A percentile compares a stretch with the other conserved stretches of the same genome.
Evolutionary conservation across 2,113 vertebrate species (phyloP).

Genomic region (Antidorcas marsupialis): DNA sequence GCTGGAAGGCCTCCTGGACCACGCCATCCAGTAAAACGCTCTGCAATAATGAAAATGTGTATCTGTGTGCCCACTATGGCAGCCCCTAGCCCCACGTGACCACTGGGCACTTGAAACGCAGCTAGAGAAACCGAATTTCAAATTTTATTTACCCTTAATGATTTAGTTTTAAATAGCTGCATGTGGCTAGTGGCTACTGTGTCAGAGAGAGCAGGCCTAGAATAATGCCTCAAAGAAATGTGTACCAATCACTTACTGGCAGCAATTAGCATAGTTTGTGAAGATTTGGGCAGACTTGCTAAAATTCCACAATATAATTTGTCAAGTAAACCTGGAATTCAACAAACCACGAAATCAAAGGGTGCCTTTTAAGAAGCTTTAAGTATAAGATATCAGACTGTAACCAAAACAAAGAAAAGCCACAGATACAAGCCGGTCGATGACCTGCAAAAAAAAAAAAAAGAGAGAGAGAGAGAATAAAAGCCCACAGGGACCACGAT

Average conservation of each 20-base stretch:
- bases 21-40: not conserved
- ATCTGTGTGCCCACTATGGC: not conserved
- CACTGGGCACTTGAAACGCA: not conserved
- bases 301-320: not conserved
- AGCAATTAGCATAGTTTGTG: not conserved
- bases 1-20: not conserved
- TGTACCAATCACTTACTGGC: not conserved
- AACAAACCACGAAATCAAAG: conserved; percentile 25
- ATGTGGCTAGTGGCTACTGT: not conserved
- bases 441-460: not conserved
- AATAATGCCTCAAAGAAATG: not conserved
- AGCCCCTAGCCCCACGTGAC: not conserved
- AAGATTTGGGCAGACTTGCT: not conserved
- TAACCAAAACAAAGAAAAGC: conserved; percentile 22
- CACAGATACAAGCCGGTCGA: not conserved
- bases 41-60: not conserved
- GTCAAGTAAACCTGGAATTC: not conserved
- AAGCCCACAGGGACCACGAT: not conserved
- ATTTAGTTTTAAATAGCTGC: not conserved
- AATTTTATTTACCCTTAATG: not conserved
- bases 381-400: not conserved
- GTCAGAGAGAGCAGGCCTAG: not conserved
- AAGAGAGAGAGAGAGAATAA: not conserved
- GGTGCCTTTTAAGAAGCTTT: not conserved
- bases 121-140: not conserved